Evolutionary conservation across 2,888 invertebrate genomes (phyloP).

Genomic region (Ochropleura leucogaster): DNA sequence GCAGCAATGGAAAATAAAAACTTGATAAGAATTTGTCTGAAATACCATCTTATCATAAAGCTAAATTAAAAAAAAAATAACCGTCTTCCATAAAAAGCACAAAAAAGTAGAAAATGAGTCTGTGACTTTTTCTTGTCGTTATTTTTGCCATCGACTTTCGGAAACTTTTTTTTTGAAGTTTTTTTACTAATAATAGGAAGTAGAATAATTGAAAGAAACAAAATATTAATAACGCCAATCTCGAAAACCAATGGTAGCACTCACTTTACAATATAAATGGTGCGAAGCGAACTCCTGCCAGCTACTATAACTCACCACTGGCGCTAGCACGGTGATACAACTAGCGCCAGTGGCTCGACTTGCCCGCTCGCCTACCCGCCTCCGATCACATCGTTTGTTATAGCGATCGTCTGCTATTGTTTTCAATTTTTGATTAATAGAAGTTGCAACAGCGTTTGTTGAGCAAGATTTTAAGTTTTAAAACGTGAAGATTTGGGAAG

Average conservation of each 20-base stretch:
- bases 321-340: slow-evolving; percentile 50
- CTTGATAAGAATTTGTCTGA: no score
- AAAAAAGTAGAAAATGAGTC: no score
- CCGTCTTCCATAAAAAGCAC: no score
- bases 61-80: no score
- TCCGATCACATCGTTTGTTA: slow-evolving; percentile 44
- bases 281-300: slow-evolving; percentile 43
- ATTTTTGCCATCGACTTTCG: no score
- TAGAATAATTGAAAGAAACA: not conserved
- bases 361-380: slow-evolving; percentile 40
- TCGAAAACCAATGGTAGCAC: slow-evolving; percentile 29
- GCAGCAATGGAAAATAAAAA: no score
- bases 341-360: slow-evolving; percentile 41
- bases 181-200: no score
- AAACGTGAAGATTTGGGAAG: not conserved
- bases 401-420: slow-evolving; percentile 38
- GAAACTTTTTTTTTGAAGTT: no score
- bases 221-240: not conserved
- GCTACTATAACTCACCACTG: slow-evolving; percentile 53
- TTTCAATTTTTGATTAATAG: slow-evolving; percentile 47
- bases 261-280: slow-evolving; percentile 49
- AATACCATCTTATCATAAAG: no score
- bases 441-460: not conserved
- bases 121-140: no score
- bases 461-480: not conserved